A percentile compares a stretch with the other conserved stretches of the same genome.
phyloP scores from a whole-genome alignment of 35 echinoderm and acorn worm genomes.

The Amphiura filiformis region DNA sequence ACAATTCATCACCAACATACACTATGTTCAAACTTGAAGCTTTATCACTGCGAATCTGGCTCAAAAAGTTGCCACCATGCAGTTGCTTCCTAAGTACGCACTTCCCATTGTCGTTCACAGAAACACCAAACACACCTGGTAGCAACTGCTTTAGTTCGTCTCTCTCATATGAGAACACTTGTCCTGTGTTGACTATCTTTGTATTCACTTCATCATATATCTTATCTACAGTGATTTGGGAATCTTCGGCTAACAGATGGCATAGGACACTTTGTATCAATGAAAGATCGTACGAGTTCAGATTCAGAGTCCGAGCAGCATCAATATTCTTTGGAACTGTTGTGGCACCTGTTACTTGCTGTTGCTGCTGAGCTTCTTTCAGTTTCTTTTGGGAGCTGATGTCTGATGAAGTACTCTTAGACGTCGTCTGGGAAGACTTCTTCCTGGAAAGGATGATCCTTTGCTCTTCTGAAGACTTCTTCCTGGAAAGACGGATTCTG shows the following conservation, averaged over 20 bases:
- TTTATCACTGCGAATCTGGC: not conserved
- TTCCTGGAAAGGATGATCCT: no score
- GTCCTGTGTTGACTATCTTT: not conserved
- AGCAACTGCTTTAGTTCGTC: not conserved
- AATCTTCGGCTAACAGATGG: not conserved
- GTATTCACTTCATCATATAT: not conserved
- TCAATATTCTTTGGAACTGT: no score
- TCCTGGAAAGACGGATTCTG: no score
- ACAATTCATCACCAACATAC: not conserved
- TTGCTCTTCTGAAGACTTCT: no score
- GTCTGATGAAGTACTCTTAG: no score
- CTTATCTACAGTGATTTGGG: not conserved
- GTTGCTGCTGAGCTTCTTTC: no score
- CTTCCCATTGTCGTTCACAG: not conserved
- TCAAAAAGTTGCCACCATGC: not conserved
- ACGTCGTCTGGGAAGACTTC: no score
- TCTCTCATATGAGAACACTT: not conserved
- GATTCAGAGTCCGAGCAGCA: no score
- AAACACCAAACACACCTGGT: not conserved
- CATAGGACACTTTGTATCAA: not conserved
- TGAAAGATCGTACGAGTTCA: not conserved
- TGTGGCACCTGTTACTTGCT: no score
- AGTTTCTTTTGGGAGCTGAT: no score
- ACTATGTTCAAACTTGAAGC: not conserved
- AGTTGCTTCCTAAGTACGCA: not conserved